A percentile compares a stretch with the other conserved stretches of the same genome.
Conservation (phyloP, 2,113 vertebrate genomes). For the Pseudonaja textilis region DNA sequence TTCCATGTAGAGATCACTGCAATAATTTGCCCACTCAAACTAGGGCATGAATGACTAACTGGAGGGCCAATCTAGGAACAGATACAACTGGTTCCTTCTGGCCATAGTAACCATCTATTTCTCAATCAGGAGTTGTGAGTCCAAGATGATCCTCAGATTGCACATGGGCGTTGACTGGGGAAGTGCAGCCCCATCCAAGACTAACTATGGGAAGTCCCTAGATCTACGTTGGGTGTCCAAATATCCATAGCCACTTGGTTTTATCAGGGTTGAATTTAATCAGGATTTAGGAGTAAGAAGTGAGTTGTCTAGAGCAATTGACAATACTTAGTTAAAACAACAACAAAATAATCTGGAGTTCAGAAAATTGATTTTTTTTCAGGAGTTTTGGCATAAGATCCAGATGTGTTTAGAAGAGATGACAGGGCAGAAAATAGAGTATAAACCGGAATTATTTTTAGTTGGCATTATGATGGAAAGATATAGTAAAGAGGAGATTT, state of each 20-base stretch:
- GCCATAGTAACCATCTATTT: not conserved
- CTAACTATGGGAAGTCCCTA: not conserved
- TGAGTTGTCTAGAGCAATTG: not conserved
- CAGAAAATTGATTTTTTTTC: not conserved
- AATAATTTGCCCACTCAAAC: not conserved
- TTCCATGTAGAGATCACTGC: not conserved
- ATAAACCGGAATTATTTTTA: no score
- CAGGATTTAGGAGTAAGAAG: not conserved
- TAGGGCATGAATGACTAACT: not conserved
- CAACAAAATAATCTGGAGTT: not conserved
- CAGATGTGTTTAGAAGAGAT: no score
- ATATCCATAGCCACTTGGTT: not conserved
- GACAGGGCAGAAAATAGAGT: no score
- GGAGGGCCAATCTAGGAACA: not conserved
- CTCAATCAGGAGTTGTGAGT: not conserved
- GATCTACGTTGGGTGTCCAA: not conserved
- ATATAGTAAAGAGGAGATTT: no score
- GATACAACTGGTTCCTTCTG: not conserved
- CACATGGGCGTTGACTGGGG: not conserved
- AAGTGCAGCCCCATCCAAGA: not conserved
- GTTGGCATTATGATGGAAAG: no score
- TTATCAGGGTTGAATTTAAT: not conserved
- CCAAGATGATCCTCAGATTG: not conserved
- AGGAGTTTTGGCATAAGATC: no score
- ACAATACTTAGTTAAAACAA: not conserved